Evolutionary conservation across 2,888 invertebrate species (phyloP).

Genomic region (Salticus scenicus): DNA sequence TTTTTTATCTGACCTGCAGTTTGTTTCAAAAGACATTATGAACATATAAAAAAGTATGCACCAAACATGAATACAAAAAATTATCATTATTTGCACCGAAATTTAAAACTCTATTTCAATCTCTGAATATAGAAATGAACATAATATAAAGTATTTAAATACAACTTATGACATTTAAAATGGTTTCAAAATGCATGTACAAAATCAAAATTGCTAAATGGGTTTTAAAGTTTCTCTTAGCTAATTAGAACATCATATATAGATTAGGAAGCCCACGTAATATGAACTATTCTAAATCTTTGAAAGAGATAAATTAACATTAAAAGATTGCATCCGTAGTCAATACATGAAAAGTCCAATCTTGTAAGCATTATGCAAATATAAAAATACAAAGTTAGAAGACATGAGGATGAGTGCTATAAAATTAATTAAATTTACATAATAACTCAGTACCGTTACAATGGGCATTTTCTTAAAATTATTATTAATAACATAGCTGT

Average conservation of each 20-base stretch:
- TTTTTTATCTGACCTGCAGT: neutral
- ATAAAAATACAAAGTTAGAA: neutral
- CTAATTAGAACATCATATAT: slow-evolving; percentile 16
- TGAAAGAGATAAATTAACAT: slow-evolving; percentile 7
- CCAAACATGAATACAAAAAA: no score
- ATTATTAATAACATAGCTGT: no score
- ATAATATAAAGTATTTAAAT: no score
- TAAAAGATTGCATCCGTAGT: slow-evolving; percentile 26
- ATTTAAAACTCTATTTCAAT: no score
- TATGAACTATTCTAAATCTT: slow-evolving; percentile 39
- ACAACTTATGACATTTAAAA: neutral
- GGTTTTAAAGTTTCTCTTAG: slow-evolving; percentile 4
- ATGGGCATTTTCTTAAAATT: no score
- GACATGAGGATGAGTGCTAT: no score
- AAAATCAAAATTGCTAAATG: slow-evolving; percentile 6
- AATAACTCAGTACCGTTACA: no score
- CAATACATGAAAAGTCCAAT: neutral
- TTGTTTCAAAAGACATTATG: neutral
- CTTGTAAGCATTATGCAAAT: slow-evolving; percentile 15
- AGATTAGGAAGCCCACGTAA: slow-evolving; percentile 56
- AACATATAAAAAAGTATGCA: no score
- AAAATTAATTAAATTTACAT: no score
- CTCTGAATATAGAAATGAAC: no score
- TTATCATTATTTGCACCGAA: no score
- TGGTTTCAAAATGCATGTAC: neutral